phyloP scores from a whole-genome alignment of 2,888 invertebrate species.

The Ypsolopha scabrella region DNA sequence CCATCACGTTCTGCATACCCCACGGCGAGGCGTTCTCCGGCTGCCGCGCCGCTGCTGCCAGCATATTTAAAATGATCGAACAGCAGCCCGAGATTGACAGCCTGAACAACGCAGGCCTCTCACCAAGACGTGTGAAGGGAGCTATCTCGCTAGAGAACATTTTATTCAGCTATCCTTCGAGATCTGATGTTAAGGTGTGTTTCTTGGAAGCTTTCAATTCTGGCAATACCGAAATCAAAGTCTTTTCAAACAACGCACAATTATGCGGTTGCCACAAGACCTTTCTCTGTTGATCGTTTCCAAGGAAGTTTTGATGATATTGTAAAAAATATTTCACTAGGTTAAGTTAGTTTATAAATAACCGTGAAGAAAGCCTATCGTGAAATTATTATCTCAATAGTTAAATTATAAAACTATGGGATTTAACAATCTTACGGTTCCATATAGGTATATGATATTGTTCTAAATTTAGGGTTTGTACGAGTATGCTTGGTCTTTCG shows the following conservation, averaged over 20 bases:
- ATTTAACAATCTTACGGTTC: too few relatives aligned
- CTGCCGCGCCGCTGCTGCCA: conserved; percentile 79
- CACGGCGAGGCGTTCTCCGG: conserved; percentile 80
- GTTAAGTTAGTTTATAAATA: too few relatives aligned
- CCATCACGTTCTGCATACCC: conserved; percentile 80
- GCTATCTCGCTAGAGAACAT: conserved; percentile 78
- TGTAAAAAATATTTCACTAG: too few relatives aligned
- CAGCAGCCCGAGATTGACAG: conserved; percentile 79
- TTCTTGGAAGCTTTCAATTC: not conserved
- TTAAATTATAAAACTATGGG: too few relatives aligned
- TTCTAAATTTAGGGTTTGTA: too few relatives aligned
- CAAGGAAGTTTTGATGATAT: too few relatives aligned
- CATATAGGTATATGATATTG: too few relatives aligned
- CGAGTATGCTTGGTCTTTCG: too few relatives aligned
- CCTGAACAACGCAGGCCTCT: conserved; percentile 69
- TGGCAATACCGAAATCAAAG: not conserved
- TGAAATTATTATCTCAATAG: too few relatives aligned
- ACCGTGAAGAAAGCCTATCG: too few relatives aligned
- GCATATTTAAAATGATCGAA: conserved; percentile 80
- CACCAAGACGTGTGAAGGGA: conserved; percentile 72
- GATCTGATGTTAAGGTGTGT: conserved; percentile 76
- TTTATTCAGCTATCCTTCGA: conserved; percentile 82
- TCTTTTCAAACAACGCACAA: not conserved
- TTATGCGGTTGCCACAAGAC: too few relatives aligned
- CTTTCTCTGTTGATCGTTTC: too few relatives aligned